Evolutionary conservation across 2,888 invertebrate species (phyloP).

Genomic region (Cynaeus angustus): DNA sequence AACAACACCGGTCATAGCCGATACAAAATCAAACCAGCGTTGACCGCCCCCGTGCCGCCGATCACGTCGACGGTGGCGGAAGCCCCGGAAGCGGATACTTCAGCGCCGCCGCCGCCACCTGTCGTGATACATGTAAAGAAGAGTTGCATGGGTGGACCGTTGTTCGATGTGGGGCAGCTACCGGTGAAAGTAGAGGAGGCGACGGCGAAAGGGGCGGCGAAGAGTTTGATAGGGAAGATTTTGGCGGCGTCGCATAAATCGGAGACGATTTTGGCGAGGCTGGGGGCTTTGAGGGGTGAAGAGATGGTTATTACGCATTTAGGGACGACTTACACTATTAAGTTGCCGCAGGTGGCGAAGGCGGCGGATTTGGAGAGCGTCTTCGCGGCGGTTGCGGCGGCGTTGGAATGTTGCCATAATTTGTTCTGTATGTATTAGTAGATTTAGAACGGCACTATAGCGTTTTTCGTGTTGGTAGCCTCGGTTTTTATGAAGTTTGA

Average conservation of each 20-base stretch:
- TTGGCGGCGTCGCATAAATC: constrained; percentile 66
- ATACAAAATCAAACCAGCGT: constrained; percentile 64
- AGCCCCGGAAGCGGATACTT: constrained; percentile 70
- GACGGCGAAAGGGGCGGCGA: constrained; percentile 69
- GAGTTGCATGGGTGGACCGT: constrained; percentile 73
- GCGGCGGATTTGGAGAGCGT: constrained; percentile 72
- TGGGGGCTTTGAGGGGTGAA: constrained; percentile 66
- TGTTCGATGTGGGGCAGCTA: constrained; percentile 71
- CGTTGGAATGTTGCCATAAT: constrained; percentile 75
- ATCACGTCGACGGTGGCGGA: constrained; percentile 61
- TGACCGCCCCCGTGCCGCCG: constrained; percentile 56
- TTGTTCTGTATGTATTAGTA: constrained; percentile 72
- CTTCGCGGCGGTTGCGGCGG: constrained; percentile 73
- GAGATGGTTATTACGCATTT: constrained; percentile 68
- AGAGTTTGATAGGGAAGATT: constrained; percentile 66
- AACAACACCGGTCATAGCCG: constrained; percentile 78
- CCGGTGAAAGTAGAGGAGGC: constrained; percentile 73
- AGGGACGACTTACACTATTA: constrained; percentile 74
- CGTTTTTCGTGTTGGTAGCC: too few species aligned
- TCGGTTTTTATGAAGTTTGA: too few species aligned
- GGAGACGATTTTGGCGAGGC: constrained; percentile 66
- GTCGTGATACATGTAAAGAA: constrained; percentile 73
- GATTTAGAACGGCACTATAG: too few species aligned
- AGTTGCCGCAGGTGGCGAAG: constrained; percentile 73
- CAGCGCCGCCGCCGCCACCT: constrained; percentile 73